Percentiles rank a stretch among this genome's conserved stretches.
Evolutionary conservation across 1,140 invertebrate species (phyloP).

Genomic region (Globodera rostochiensis): DNA sequence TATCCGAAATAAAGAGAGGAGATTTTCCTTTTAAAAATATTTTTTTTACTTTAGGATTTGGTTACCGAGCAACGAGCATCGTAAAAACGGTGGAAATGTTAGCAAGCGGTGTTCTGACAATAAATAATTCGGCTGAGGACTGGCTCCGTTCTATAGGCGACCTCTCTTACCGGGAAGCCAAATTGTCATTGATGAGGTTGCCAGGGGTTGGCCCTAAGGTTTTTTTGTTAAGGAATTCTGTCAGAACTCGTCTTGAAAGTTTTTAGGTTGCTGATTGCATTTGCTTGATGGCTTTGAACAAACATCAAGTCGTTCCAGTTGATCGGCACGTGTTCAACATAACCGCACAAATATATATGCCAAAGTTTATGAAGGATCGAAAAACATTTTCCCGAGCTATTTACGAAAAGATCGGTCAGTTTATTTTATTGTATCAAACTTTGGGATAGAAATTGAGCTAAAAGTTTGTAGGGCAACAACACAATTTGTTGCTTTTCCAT

Average conservation of each 20-base stretch:
- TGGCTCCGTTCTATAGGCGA: constrained; percentile 34
- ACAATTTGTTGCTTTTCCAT: too few species aligned
- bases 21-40: not conserved
- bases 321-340: constrained; percentile 96
- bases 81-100: constrained; percentile 59
- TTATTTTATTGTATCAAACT: not conserved
- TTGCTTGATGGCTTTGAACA: constrained; percentile 90
- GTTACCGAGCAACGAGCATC: constrained; percentile 87
- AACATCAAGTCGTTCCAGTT: constrained; percentile 85
- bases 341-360: constrained; percentile 77
- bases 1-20: not conserved
- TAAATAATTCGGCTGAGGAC: not conserved
- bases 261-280: constrained; percentile 93
- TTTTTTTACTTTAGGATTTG: constrained; percentile 72
- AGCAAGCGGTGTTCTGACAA: not conserved
- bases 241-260: constrained; percentile 3
- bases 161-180: constrained; percentile 36
- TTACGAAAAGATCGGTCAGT: constrained; percentile 75
- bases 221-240: not conserved
- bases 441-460: too few species aligned
- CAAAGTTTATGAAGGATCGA: constrained; percentile 60
- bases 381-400: constrained; percentile 72
- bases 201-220: constrained; percentile 51
- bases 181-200: constrained; percentile 27
- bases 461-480: too few species aligned